Evolutionary conservation across 2,888 invertebrate species (phyloP).

Genomic region (Heliconius erato): DNA sequence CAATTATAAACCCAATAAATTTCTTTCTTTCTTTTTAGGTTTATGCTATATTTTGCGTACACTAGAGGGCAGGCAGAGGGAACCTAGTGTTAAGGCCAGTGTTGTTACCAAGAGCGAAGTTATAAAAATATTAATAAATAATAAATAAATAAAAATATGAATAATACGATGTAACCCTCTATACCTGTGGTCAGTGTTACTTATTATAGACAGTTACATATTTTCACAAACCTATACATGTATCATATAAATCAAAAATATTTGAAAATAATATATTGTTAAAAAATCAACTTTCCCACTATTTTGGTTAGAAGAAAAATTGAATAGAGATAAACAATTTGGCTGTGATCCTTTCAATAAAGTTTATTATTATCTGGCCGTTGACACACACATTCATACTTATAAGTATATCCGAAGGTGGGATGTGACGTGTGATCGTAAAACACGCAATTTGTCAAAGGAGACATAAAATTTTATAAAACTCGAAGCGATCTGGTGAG

Average conservation of each 20-base stretch:
- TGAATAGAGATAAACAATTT: conserved; percentile 17
- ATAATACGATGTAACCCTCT: too few relatives aligned
- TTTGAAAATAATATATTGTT: not conserved
- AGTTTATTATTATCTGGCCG: conserved; percentile 45
- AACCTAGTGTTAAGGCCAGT: not conserved
- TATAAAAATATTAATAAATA: too few relatives aligned
- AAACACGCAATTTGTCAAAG: conserved; percentile 67
- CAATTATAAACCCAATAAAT: too few relatives aligned
- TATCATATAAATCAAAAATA: not conserved
- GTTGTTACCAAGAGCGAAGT: too few relatives aligned
- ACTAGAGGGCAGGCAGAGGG: not conserved
- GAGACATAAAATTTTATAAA: conserved; percentile 65
- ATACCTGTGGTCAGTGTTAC: too few relatives aligned
- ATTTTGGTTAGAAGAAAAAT: not conserved
- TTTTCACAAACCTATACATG: too few relatives aligned
- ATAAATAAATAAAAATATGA: too few relatives aligned
- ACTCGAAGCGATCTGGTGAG: conserved; percentile 55
- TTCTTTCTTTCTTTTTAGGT: not conserved
- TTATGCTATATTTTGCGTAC: not conserved
- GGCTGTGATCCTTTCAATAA: conserved; percentile 43
- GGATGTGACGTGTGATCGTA: conserved; percentile 1
- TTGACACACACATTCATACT: conserved; percentile 1
- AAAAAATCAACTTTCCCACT: not conserved
- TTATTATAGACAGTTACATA: too few relatives aligned
- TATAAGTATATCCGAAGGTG: not conserved